Evolutionary conservation across 1,140 invertebrate species (phyloP), one percentile per base, ranked within the genome.

Genomic region (Stenopsyche tienmushanensis): DNA sequence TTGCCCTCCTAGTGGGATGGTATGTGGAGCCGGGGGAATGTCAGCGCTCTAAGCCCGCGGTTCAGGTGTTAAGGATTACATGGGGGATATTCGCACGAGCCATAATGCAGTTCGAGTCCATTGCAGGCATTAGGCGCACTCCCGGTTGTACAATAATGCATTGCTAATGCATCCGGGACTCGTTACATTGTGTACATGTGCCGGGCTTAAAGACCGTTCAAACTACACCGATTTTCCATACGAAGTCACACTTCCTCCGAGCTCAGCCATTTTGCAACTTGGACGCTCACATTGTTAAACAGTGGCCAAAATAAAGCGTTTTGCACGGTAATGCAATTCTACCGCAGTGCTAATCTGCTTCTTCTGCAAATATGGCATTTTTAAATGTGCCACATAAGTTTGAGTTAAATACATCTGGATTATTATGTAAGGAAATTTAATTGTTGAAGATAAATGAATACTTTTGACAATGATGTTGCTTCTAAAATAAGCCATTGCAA

Each of bases 11-110:
- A n/a, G n/a, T n/a, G n/a, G n/a, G n/a, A n/a, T n/a, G n/a, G n/a
- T n/a, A n/a, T 13, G 29, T 13, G 29, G 29, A 13, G 29, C 13
- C 5, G 29, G 5, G 29, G 29, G 29, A 7, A 24, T 24, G 25
- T 25, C 34, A 21, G 23, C 29, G 34, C 10, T 9, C 5, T 57
- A 57, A 57, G 34, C 54, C 34, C 17, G 54, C 10, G 54, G 54
- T 23, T 57, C 54, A 57, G 54, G 54, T 57, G 54, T 23, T 42
- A 20, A 57, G 39, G 54, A 39, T 57, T 57, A 57, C 34, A 13
- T 2, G 52, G 24, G 24, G 9, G 45, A 17, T 17, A 17, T 21
- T 13, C n/a, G 21, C 50, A 26, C 13, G 10, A 13, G 21, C 21
- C 15, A 39, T 42, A 39, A 26, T 5, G 7, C 34, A 24, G 9